Base-by-base conservation (phyloP, 1,140 invertebrate genomes). In the Trichonephila clavipes region DNA sequence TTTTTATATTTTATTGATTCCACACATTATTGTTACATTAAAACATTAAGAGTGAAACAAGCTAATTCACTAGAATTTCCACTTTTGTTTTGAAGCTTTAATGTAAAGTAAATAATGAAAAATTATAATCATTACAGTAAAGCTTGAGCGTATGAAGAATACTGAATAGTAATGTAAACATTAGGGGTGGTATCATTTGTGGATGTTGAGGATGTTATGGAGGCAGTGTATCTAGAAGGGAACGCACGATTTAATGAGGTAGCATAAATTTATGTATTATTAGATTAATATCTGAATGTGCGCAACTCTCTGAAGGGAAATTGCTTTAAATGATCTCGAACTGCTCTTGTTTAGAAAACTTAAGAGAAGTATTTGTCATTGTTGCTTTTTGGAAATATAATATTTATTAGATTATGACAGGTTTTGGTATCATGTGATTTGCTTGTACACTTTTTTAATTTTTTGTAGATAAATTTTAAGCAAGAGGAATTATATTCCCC, bases 221-320 rank as follows among this genome's bases (percentile, higher is more conserved):
- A 92, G 64, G 82, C 66, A 51, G 66, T 77, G 69, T 72, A 93
- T 88, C 16, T 72, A 21, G 86, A 82, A 64, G 64, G 58, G 24
- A 87, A 64, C 34, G 51, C 21, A 72, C 59, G 34, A 88, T 77
- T 88, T 93, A 93, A 93, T 93, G 92, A 93, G 92, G 92, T 88
- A 93, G 72, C 92, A 88, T 93, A 93, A 93, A 93, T 93, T 93
- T 93, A 93, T 93, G 86, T 85, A 93, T 88, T 93, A 93, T 88
- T 93, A 88, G 86, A 93, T 93, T 93, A 93, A 93, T 93, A 93
- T 93, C 21, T 72, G 28, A 86, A 83, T 85, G 85, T 83, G 91
- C 92, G 62, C 2, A 40, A 28, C 28, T 28, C 28, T 24, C 24
- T 21, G 12, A 58, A 24, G 19, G 34, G 51, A 69, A 64, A 61